A percentile compares a stretch with the other conserved stretches of the same genome.
phyloP scores from a whole-genome alignment of 2,797 vertebrate genomes.

The Halcyon smyrnensis region DNA sequence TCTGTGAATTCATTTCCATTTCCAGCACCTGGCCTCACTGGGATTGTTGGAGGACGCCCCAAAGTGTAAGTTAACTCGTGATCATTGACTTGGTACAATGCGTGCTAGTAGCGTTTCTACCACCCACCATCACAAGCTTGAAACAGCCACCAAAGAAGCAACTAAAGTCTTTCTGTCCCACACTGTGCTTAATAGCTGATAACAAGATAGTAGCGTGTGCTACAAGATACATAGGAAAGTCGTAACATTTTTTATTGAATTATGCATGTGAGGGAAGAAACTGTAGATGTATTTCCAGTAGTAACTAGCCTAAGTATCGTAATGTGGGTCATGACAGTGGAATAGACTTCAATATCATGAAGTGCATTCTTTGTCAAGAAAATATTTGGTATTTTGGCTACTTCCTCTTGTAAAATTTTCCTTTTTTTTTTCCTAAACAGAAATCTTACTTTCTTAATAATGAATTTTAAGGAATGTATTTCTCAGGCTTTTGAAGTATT shows the following conservation, averaged over 20 bases:
- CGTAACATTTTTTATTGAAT: background rate
- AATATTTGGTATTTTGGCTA: background rate
- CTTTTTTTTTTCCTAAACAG: background rate
- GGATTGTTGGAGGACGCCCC: constrained; percentile 83
- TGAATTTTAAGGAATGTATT: background rate
- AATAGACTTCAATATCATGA: background rate
- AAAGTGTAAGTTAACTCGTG: constrained; percentile 80
- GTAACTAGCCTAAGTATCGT: background rate
- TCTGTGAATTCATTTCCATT: constrained; percentile 17
- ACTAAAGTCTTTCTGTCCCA: background rate
- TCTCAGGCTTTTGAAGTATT: background rate
- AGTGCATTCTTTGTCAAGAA: background rate
- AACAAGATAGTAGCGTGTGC: background rate
- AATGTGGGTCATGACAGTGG: background rate
- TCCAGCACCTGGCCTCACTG: constrained; percentile 86
- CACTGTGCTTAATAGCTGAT: background rate
- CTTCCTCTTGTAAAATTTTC: no score
- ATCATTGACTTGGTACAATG: background rate
- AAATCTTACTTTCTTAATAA: background rate
- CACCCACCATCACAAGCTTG: background rate
- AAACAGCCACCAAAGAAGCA: background rate
- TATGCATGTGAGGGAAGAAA: background rate
- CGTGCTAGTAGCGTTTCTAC: background rate
- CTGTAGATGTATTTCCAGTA: background rate
- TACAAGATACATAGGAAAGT: background rate